Percentiles rank a stretch among this genome's conserved stretches.
Conservation (phyloP, 2,797 vertebrate genomes). For the Syngnathus acus region DNA sequence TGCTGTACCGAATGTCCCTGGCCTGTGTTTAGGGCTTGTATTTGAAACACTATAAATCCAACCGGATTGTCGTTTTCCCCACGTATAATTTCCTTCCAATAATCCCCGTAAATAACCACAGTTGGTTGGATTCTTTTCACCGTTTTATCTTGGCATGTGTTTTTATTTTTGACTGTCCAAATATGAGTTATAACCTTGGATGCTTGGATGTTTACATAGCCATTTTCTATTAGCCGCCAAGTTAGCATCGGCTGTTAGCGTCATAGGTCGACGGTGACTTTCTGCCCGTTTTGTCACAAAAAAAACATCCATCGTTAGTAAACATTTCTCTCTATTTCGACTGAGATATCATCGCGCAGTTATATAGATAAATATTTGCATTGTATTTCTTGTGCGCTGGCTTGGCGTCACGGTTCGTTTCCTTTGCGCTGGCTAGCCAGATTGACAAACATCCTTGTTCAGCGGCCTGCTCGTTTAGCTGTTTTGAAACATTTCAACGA, state of each 20-base stretch:
- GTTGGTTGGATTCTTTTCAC: not conserved
- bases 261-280: not conserved
- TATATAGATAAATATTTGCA: not conserved
- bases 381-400: not conserved
- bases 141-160: too few relatives aligned
- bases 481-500: not conserved
- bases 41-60: not conserved
- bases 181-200: not conserved
- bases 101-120: not conserved
- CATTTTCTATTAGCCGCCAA: constrained; percentile 24
- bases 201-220: constrained; percentile 53
- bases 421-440: not conserved
- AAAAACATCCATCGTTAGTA: not conserved
- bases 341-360: not conserved
- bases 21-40: not conserved
- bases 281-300: not conserved
- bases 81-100: not conserved
- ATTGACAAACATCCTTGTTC: not conserved
- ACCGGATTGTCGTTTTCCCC: not conserved
- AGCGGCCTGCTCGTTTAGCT: not conserved
- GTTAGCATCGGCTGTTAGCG: not conserved
- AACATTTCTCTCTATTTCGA: not conserved
- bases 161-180: constrained; percentile 1
- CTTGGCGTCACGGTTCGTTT: not conserved
- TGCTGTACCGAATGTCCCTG: not conserved